Base-by-base conservation (phyloP, 2,888 invertebrate genomes). In the Polydrusus tereticollis region DNA sequence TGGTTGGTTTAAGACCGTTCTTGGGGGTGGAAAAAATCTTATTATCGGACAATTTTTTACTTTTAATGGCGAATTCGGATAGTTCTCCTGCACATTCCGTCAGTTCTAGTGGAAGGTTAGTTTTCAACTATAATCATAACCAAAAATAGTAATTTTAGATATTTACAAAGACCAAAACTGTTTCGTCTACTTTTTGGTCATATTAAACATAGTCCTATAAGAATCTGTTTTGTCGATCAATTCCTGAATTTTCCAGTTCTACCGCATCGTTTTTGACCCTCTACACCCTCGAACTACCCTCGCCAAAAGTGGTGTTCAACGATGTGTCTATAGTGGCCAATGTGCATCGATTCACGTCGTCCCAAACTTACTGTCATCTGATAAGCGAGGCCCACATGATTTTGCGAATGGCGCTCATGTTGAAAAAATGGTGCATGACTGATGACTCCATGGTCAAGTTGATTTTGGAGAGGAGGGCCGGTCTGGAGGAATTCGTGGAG, bases 331-430 rank as follows among this genome's bases (percentile, higher is more conserved):
- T 90, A 75, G 88, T 92, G 38, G 93, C 92, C 0, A 88, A 89
- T 71, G 88, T 88, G 47, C 90, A 91, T 80, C 88, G 89, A 66
- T 87, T 87, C 64, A 88, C 90, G 0, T 91, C 91, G 75, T 89
- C 90, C 1, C 88, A 89, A 41, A 91, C 92, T 1, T 93, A 93
- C 80, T 88, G 90, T 71, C 92, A 93, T 82, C 85, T 94, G 66
- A 85, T 94, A 80, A 89, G 90, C 77, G 94, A 94, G 84, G 92
- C 92, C 4, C 92, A 93, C 80, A 88, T 92, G 76, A 89, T 93
- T 78, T 84, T 94, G 16, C 85, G 90, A 69, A 81, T 88, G 26
- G 84, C 86, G 1, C 81, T 88, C 47, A 83, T 87, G 57, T 74
- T 87, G 21, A 81, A 80, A 43, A 80, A 81, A 72, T 86, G 85